Evolutionary conservation across 2,113 vertebrate species (phyloP).

Genomic region (Megaceryle torquata): DNA sequence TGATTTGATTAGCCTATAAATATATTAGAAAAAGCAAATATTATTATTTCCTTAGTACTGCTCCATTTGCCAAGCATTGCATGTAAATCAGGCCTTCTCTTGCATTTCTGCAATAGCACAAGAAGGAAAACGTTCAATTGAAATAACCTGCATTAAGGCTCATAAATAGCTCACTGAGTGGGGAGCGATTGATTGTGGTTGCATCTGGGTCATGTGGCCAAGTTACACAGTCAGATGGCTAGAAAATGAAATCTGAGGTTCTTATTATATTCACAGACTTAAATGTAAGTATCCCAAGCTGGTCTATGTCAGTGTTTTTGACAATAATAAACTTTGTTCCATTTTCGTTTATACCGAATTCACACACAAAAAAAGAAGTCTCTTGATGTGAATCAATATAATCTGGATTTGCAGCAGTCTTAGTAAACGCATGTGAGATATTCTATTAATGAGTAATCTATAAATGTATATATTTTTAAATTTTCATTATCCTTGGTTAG

Average conservation of each 20-base stretch:
- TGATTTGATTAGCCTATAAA: neutral
- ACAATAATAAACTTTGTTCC: neutral
- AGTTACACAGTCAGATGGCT: neutral
- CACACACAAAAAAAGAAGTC: neutral
- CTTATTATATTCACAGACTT: neutral
- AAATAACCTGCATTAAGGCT: neutral
- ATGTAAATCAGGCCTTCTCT: neutral
- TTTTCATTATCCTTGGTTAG: neutral
- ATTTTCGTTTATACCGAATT: neutral
- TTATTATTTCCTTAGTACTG: neutral
- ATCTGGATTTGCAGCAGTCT: neutral
- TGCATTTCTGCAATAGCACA: neutral
- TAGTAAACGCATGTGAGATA: neutral
- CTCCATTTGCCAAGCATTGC: neutral
- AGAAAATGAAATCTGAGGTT: neutral
- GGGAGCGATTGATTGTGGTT: neutral
- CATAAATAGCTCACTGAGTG: neutral
- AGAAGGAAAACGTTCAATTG: neutral
- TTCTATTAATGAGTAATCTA: neutral
- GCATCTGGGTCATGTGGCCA: neutral
- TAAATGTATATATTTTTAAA: neutral
- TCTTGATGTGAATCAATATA: neutral
- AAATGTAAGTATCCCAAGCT: neutral
- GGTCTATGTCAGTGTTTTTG: neutral
- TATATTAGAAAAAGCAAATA: neutral